Evolutionary conservation across 1,140 invertebrate species (phyloP).

Genomic region (Littorina saxatilis): DNA sequence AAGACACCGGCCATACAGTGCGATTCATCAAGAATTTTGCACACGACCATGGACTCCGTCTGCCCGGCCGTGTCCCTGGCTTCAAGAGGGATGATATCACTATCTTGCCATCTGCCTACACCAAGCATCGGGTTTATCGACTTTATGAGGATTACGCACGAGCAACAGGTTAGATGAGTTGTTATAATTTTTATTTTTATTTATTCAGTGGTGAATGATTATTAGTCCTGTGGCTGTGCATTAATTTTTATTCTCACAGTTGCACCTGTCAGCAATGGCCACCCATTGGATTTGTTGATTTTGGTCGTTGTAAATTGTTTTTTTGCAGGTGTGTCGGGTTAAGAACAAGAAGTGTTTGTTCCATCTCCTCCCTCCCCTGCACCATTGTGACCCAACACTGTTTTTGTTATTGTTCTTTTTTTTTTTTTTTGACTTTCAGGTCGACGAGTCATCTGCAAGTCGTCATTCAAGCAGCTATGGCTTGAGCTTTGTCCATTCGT

Average conservation of each 20-base stretch:
- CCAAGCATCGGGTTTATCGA: background rate
- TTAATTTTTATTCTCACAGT: too few species aligned
- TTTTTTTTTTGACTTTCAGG: background rate
- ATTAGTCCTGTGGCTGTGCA: too few species aligned
- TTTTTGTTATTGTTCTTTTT: too few species aligned
- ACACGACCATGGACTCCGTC: constrained; percentile 43
- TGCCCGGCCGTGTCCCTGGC: constrained; percentile 54
- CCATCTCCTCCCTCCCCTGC: too few species aligned
- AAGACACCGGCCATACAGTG: constrained; percentile 42
- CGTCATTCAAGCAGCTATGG: constrained; percentile 28
- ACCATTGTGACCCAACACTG: too few species aligned
- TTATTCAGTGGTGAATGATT: too few species aligned
- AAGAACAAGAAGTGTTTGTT: too few species aligned
- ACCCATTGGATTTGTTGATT: too few species aligned
- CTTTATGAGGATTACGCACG: background rate
- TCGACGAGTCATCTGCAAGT: background rate
- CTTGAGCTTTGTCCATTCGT: constrained; percentile 35
- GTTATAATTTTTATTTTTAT: too few species aligned
- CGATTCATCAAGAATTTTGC: constrained; percentile 47
- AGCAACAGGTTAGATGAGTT: constrained; percentile 13
- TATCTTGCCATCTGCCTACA: constrained; percentile 47
- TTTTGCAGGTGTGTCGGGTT: too few species aligned
- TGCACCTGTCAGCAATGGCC: too few species aligned
- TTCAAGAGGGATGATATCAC: constrained; percentile 44
- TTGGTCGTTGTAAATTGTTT: too few species aligned